phyloP scores from a whole-genome alignment of 2,888 invertebrate genomes.

The Amphipyra berbera region DNA sequence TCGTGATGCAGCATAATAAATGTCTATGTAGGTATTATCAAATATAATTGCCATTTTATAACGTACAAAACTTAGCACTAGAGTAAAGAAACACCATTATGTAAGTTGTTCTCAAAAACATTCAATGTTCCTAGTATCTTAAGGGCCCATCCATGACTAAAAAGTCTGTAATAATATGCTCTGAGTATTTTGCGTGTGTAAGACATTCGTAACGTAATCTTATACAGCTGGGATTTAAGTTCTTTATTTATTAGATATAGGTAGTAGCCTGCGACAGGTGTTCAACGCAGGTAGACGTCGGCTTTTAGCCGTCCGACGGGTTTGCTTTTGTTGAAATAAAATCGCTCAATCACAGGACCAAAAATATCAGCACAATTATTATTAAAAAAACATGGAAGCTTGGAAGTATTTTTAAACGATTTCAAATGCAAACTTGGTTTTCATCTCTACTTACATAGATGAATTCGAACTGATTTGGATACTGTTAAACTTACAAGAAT shows the following conservation, averaged over 20 bases:
- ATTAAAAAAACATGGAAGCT: slow-evolving; percentile 1
- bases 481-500: neutral
- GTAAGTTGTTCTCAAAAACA: neutral
- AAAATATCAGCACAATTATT: slow-evolving; percentile 48
- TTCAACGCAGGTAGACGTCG: slow-evolving; percentile 83
- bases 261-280: slow-evolving; percentile 81
- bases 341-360: slow-evolving; percentile 60
- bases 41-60: slow-evolving; percentile 36
- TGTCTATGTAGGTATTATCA: slow-evolving; percentile 42
- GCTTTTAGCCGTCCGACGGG: slow-evolving; percentile 62
- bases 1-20: slow-evolving; percentile 62
- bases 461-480: neutral
- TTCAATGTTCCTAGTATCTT: neutral
- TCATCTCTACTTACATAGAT: neutral
- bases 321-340: slow-evolving; percentile 70
- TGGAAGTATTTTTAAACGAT: neutral
- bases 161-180: neutral
- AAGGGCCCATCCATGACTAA: neutral
- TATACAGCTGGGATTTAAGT: slow-evolving; percentile 48
- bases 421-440: neutral
- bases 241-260: slow-evolving; percentile 62
- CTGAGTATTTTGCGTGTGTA: neutral
- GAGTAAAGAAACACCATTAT: neutral
- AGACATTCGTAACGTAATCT: slow-evolving; percentile 13
- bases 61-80: neutral